Base-by-base conservation (phyloP, 2,113 vertebrate genomes). In the Platichthys stellatus region DNA sequence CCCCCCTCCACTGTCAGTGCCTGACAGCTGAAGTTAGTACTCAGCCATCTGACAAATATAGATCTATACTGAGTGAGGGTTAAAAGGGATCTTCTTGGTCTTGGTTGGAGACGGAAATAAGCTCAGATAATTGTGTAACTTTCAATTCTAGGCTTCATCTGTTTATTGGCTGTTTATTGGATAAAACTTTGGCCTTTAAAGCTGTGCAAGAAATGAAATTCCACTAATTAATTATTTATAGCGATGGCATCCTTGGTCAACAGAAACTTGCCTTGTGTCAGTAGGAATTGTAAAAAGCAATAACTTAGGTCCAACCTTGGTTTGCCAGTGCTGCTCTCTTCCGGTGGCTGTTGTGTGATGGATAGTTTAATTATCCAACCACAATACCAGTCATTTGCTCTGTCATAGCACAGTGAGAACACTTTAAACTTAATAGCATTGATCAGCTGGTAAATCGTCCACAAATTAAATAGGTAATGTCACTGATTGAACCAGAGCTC, bases 361-460 rank as follows among this genome's bases (percentile, higher is more conserved):
- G 87, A 92, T 89, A 82, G 76, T 83, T 89, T 92, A 81, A 94
- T 92, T 92, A 92, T 81, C 76, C 58, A 85, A 72, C 86, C 84
- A 81, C 84, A 89, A 73, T 75, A 82, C 78, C 38, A 26, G 66
- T 72, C 81, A 75, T 81, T 90, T 80, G 58, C 72, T 73, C 83
- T 69, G 85, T 87, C 74, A 80, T 72, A 86, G 64, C 74, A 28
- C 74, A 80, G 82, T 15, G 18, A 82, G 87, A 91, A 81, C 64
- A 82, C 18, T 71, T 78, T 72, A 80, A 83, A 89, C 78, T 21
- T 62, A 81, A 84, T 85, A 85, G 78, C 76, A 56, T 61, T 92
- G 89, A 93, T 92, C 82, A 90, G 76, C 81, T 70, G 69, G 69
- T 59, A 18, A 67, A 66, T 79, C 81, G 78, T 76, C 82, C 81